Evolutionary conservation across 2,888 invertebrate genomes (phyloP).

Genomic region (Dione vanillae): DNA sequence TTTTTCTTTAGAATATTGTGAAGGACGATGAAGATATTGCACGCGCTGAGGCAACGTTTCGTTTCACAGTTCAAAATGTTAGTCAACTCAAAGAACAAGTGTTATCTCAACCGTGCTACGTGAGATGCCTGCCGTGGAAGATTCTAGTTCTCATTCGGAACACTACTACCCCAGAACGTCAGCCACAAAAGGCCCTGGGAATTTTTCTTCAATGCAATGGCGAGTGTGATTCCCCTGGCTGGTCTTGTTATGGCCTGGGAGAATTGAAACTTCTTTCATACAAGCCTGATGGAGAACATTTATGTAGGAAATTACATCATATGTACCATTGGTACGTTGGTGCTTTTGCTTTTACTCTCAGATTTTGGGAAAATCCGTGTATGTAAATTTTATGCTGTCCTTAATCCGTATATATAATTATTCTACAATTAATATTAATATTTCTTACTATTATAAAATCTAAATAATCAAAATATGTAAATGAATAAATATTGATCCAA

Average conservation of each 20-base stretch:
- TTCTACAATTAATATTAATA: not conserved
- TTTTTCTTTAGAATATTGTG: slow-evolving; percentile 70
- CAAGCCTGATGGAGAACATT: slow-evolving; percentile 91
- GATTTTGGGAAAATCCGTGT: not conserved
- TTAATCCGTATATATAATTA: no score
- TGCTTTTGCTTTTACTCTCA: not conserved
- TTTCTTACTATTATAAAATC: no score
- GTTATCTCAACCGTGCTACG: slow-evolving; percentile 95
- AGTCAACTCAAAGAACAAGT: slow-evolving; percentile 92
- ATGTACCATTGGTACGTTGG: slow-evolving; percentile 91
- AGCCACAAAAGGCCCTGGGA: slow-evolving; percentile 89
- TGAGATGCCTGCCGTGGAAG: slow-evolving; percentile 98
- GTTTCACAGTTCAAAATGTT: slow-evolving; percentile 93
- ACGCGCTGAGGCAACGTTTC: slow-evolving; percentile 96
- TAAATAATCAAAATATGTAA: no score
- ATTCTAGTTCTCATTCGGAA: slow-evolving; percentile 96
- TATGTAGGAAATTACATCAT: slow-evolving; percentile 95
- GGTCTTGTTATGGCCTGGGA: slow-evolving; percentile 98
- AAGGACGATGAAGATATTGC: slow-evolving; percentile 90
- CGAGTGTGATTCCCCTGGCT: slow-evolving; percentile 96
- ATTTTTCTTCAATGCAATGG: slow-evolving; percentile 98
- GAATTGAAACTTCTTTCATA: slow-evolving; percentile 95
- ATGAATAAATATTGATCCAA: no score
- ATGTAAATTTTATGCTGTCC: not conserved
- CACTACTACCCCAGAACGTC: slow-evolving; percentile 89